Evolutionary conservation across 2,888 invertebrate species (phyloP).

Genomic region (Cephus sareptanus): DNA sequence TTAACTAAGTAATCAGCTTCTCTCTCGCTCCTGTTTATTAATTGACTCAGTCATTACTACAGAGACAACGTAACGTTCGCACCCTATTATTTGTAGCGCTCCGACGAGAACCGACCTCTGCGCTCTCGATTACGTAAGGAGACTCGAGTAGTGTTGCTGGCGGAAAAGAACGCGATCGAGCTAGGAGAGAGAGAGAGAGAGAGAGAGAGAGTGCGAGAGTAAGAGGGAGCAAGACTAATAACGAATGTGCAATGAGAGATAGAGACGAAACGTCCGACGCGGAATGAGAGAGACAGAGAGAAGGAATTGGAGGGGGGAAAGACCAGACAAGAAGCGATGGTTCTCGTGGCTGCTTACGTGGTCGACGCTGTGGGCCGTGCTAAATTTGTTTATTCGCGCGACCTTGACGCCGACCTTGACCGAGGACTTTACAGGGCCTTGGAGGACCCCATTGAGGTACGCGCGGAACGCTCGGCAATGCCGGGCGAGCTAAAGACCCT

Average conservation of each 20-base stretch:
- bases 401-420: not conserved
- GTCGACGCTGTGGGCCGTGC: not conserved
- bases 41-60: not conserved
- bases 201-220: too few relatives aligned
- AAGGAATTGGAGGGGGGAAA: not conserved
- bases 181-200: too few relatives aligned
- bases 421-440: not conserved
- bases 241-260: too few relatives aligned
- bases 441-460: not conserved
- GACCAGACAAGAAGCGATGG: not conserved
- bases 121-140: not conserved
- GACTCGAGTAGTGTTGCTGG: not conserved
- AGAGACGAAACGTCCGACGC: too few relatives aligned
- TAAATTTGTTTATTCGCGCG: not conserved
- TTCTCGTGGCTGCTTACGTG: not conserved
- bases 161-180: not conserved
- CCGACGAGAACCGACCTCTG: not conserved
- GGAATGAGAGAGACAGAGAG: too few relatives aligned
- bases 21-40: not conserved
- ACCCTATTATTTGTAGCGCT: not conserved
- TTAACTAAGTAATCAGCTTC: not conserved
- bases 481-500: not conserved
- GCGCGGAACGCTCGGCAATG: not conserved
- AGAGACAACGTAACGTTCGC: not conserved
- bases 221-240: not conserved